Base-by-base conservation (phyloP, 2,888 invertebrate species). In the Emmelina monodactyla region DNA sequence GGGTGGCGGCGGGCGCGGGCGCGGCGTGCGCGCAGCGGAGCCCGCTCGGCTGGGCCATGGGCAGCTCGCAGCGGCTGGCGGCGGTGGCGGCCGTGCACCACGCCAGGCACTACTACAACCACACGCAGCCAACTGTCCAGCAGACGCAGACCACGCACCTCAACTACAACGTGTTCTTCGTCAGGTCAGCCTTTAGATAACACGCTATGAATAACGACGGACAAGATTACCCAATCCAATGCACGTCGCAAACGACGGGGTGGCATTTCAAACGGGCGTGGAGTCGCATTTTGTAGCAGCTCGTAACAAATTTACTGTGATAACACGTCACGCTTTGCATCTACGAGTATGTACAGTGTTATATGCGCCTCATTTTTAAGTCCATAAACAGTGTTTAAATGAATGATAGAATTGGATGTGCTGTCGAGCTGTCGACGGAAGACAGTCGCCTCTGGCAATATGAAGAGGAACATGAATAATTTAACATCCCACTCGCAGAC, bases 101-200 rank as follows among this genome's bases (percentile, higher is more conserved):
- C 43, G 64, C 64, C 31, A 58, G 58, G 40, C 73, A 78, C 49
- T 64, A 63, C 49, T 66, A 70, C 59, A 79, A 83, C 62, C 58
- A 76, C 59, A 71, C 71, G 47, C 62, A 79, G 53, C 63, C 73
- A 49, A 52, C 79, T 51, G 57, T 68, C 45, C 41, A 52, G 38
- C 64, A 68, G 36, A 53, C 64, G 1, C 65, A 69, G 31, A 48
- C 69, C 25, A 60, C 79, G 32, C 58, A 66, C 37, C 72, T 63
- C 45, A 66, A 62, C 37, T 56, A 76, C 55, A 91, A 91, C 69
- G 82, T 91, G 47, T 82, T 91, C 50, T 85, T 91, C 49, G 88
- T 90, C 70, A 90, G 91, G 91, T 91, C 66, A 82, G 87, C 79
- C 33, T 11, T 16, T 14, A n/a, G 31, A 33, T 31, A n/a, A n/a